Evolutionary conservation across 2,797 vertebrate species (phyloP), one percentile per base, ranked within the genome.

Genomic region (Gymnothorax javanicus): DNA sequence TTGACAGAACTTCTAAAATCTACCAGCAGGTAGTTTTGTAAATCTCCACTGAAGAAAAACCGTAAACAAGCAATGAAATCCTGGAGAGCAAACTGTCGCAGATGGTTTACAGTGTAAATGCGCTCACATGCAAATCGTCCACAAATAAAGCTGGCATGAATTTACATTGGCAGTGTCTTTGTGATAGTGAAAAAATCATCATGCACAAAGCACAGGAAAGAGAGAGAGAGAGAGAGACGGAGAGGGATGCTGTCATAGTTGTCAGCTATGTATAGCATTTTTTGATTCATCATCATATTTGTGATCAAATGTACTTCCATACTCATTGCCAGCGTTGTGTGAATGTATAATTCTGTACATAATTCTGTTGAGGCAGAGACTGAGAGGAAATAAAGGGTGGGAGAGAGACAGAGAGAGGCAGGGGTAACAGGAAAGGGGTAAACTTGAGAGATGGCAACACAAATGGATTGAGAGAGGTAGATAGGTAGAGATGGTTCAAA

Each of bases 1-100:
- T 1, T 9, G 64, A 7, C 64, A 67, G 64, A 67, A 87, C 89
- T 86, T 88, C 69, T 84, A 89, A 88, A 88, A 87, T 86, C 88
- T 87, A 91, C 89, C 89, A 56, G 88, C 85, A 84, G 60, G n/a
- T 69, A 69, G n/a, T 27, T 69, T n/a, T 7, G 25, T 3, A 69
- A 8, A 2, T 75, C 12, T 75, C 7, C 11, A 13, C 27, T 7
- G 15, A 88, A 84, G 86, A 86, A 59, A 81, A 88, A 43, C 33
- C 33, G 33, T 43, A 86, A 7, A 25, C 62, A 88, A 91, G 43
- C 43, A 54, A 2, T 2, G 15, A 17, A 88, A 86, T 52, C 77
- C 27, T 86, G 67, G 79, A 86, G 82, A 75, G 56, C 86, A 20
- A 59, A 82, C 67, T 57, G 27, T 9, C 58, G 27, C 84, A 59